A percentile compares a stretch with the other conserved stretches of the same genome.
phyloP scores from a whole-genome alignment of 2,888 invertebrate genomes.

The Reticulitermes lucifugus region DNA sequence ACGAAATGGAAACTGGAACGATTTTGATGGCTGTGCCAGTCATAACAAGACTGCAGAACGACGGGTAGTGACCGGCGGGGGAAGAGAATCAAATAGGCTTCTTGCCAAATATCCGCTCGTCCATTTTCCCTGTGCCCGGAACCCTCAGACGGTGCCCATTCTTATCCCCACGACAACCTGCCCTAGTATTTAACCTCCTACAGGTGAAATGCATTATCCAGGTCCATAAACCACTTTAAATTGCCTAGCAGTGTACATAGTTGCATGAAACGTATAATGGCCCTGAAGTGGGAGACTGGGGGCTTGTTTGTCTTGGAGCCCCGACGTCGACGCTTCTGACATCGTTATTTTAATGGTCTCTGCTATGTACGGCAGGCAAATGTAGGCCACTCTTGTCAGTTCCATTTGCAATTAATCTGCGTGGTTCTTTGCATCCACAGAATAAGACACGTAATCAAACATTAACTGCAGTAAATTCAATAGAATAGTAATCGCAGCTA shows the following conservation, averaged over 20 bases:
- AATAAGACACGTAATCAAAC: no score
- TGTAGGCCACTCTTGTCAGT: no score
- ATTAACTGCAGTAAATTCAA: no score
- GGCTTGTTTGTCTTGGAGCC: neutral
- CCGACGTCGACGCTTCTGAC: neutral
- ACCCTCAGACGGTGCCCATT: neutral
- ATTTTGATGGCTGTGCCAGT: conserved; percentile 51
- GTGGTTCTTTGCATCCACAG: no score
- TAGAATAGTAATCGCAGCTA: no score
- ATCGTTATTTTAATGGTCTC: no score
- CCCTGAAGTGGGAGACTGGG: neutral
- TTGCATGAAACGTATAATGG: neutral
- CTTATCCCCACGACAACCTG: neutral
- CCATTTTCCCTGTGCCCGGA: neutral
- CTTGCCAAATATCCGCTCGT: conserved; percentile 48
- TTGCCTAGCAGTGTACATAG: neutral
- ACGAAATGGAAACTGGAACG: conserved; percentile 46
- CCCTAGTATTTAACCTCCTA: neutral
- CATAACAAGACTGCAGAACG: conserved; percentile 46
- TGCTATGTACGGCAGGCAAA: no score
- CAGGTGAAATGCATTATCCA: neutral
- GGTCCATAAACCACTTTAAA: neutral
- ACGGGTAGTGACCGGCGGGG: conserved; percentile 2
- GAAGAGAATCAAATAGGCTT: conserved; percentile 39
- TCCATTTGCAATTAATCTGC: no score